Evolutionary conservation across 2,113 vertebrate genomes (phyloP).

Genomic region (Formicarius rufipectus): DNA sequence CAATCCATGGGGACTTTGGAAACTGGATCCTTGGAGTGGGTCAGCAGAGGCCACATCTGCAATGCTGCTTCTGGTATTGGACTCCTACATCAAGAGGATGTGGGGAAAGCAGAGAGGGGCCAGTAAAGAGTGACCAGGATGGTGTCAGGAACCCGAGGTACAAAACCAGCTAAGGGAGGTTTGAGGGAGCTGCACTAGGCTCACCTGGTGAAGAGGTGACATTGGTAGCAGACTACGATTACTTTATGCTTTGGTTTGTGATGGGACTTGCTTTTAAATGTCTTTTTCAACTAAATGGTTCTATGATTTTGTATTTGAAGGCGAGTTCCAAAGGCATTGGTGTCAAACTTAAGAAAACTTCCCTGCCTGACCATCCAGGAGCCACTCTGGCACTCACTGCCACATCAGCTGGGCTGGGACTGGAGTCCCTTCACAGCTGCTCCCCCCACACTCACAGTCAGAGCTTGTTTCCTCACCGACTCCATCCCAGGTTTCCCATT

Average conservation of each 20-base stretch:
- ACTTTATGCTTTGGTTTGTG: too few species aligned
- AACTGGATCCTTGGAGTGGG: neutral
- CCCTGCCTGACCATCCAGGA: neutral
- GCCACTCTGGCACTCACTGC: neutral
- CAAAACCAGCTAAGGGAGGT: neutral
- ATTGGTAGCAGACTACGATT: too few species aligned
- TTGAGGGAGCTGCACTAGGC: too few species aligned
- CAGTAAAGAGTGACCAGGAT: neutral
- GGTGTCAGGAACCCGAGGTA: neutral
- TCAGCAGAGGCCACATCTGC: neutral
- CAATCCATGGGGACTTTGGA: neutral
- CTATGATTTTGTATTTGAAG: too few species aligned
- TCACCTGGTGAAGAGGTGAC: too few species aligned
- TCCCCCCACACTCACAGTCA: neutral
- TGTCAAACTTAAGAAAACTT: too few species aligned
- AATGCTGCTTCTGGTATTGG: neutral
- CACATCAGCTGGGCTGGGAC: neutral
- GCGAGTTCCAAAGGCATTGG: too few species aligned
- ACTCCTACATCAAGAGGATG: rapidly evolving
- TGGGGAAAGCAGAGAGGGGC: neutral
- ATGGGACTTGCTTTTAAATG: too few species aligned
- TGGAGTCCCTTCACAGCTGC: rapidly evolving
- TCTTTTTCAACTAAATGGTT: too few species aligned
- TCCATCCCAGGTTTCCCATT: neutral
- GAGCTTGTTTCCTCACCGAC: too few species aligned